Evolutionary conservation across 2,797 vertebrate species (phyloP).

Genomic region (Sarcoramphus papa): DNA sequence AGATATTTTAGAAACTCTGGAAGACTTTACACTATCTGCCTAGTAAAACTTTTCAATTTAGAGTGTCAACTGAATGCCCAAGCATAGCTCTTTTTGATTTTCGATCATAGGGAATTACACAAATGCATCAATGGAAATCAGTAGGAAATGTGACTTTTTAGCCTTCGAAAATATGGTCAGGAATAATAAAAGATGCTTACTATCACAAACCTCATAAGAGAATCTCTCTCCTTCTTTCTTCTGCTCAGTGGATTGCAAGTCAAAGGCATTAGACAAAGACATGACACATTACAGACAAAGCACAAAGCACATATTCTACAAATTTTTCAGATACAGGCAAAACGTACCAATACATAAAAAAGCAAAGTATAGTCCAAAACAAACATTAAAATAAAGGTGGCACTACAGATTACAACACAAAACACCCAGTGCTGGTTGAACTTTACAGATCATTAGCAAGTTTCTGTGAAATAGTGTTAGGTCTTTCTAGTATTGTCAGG

Average conservation of each 20-base stretch:
- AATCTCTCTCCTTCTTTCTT: constrained; percentile 98
- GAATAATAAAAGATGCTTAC: constrained; percentile 62
- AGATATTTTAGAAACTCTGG: background rate
- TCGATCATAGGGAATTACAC: background rate
- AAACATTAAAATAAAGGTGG: constrained; percentile 33
- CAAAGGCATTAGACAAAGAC: constrained; percentile 85
- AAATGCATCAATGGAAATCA: constrained; percentile 34
- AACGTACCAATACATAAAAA: constrained; percentile 1
- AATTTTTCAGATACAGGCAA: constrained; percentile 35
- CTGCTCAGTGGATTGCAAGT: constrained; percentile 76
- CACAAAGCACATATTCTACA: constrained; percentile 51
- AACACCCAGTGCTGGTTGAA: background rate
- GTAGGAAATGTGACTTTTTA: background rate
- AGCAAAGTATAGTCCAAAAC: constrained; percentile 23
- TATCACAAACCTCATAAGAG: constrained; percentile 98
- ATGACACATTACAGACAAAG: constrained; percentile 80
- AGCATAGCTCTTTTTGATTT: constrained; percentile 43
- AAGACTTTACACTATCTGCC: background rate
- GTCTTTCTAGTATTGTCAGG: background rate
- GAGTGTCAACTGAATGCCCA: background rate
- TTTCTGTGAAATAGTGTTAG: background rate
- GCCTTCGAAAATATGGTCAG: constrained; percentile 11
- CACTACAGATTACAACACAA: constrained; percentile 3
- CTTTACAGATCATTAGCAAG: constrained; percentile 64
- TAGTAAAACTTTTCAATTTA: background rate